A percentile compares a stretch with the other conserved stretches of the same genome.
These are phyloP conservation scores for Protodeltote pygarga DNA, from an alignment of 2,888 invertebrate genomes.

Conservation along the genomic window DNA sequence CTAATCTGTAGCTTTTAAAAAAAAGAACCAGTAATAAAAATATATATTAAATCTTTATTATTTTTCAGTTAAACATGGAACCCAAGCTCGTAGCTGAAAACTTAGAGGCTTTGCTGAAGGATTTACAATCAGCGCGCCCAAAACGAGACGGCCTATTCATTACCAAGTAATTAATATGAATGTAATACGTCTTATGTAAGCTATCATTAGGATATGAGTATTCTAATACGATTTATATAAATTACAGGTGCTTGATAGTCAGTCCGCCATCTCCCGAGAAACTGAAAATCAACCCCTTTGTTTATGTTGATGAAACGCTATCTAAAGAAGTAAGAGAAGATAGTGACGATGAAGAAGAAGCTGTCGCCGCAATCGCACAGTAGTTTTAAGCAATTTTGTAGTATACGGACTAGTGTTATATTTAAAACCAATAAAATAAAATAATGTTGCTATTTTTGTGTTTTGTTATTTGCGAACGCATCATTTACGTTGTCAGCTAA, in stretches of 20 bases:
- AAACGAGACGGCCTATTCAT: slow-evolving; percentile 91
- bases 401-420: slow-evolving; percentile 40
- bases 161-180: slow-evolving; percentile 80
- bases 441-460: neutral
- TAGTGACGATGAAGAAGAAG: slow-evolving; percentile 78
- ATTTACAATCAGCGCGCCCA: slow-evolving; percentile 89
- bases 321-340: slow-evolving; percentile 76
- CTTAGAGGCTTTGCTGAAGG: slow-evolving; percentile 88
- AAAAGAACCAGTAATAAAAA: too few relatives aligned
- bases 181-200: too few relatives aligned
- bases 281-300: slow-evolving; percentile 89
- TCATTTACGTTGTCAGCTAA: slow-evolving; percentile 28
- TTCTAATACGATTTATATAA: too few relatives aligned
- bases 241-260: slow-evolving; percentile 87
- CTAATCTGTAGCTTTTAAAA: neutral
- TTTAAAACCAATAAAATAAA: slow-evolving; percentile 49
- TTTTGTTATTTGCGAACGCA: slow-evolving; percentile 29
- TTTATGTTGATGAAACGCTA: slow-evolving; percentile 75
- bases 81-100: slow-evolving; percentile 90
- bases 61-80: slow-evolving; percentile 91
- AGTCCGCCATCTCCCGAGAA: slow-evolving; percentile 89
- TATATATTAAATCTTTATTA: too few relatives aligned
- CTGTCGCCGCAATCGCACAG: slow-evolving; percentile 63
- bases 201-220: too few relatives aligned
- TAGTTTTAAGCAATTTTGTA: slow-evolving; percentile 34